Evolutionary conservation across 92 coral and sea anemone species (phyloP).

Genomic region (Virgularia gustaviana): DNA sequence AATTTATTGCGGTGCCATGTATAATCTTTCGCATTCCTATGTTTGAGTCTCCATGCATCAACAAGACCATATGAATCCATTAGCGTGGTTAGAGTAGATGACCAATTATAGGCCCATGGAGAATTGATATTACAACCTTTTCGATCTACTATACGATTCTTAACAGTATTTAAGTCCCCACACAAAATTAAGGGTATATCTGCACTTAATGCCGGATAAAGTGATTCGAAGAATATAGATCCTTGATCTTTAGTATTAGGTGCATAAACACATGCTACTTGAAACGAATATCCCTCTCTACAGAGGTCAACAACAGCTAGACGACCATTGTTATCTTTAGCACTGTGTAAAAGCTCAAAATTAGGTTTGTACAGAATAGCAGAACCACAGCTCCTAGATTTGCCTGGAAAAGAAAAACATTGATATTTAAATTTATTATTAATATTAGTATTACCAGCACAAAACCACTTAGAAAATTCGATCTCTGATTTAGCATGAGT

Average conservation of each 20-base stretch:
- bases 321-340: background rate
- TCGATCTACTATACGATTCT: background rate
- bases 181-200: too few species aligned
- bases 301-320: too few species aligned
- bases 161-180: too few species aligned
- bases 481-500: too few species aligned
- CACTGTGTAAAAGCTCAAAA: background rate
- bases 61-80: background rate
- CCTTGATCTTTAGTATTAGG: too few species aligned
- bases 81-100: background rate
- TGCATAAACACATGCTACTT: background rate
- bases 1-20: conserved; percentile 23
- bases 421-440: too few species aligned
- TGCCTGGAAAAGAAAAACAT: background rate
- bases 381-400: background rate
- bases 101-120: conserved; percentile 18
- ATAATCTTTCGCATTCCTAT: background rate
- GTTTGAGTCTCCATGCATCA: conserved; percentile 20
- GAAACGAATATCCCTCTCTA: too few species aligned
- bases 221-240: background rate
- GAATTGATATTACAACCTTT: too few species aligned
- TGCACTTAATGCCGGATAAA: too few species aligned
- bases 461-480: too few species aligned
- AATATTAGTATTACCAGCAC: too few species aligned
- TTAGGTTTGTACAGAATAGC: background rate